Base-by-base conservation (phyloP, 1,140 invertebrate species). In the Apis laboriosa region DNA sequence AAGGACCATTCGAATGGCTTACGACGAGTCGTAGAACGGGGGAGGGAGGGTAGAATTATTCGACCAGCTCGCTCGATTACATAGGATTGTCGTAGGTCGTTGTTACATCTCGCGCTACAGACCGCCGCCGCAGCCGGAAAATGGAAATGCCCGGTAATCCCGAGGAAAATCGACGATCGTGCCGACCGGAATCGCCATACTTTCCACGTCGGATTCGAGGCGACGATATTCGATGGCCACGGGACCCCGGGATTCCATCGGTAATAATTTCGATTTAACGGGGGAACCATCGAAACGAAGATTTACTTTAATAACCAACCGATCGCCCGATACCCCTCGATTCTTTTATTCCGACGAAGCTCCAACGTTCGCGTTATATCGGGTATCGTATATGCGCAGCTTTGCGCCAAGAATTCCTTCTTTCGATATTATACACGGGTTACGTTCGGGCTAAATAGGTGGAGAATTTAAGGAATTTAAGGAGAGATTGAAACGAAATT, bases 1-100 rank as follows among this genome's bases (percentile, higher is more conserved):
- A 91, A 90, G 89, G 87, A 90, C 88, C 90, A 79, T 86, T 84
- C 86, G 88, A 88, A 87, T 86, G 89, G 90, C 83, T 88, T 90
- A 88, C 90, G 84, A 43, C 17, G 67, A 88, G 84, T 83, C 84
- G 83, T 82, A 7, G 34, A 43, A 63, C 61, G n/a, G 61, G 90
- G 85, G 84, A 77, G 87, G 87, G 87, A 80, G 86, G 83, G 77
- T 86, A 84, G 77, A 92, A 90, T 90, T 91, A 91, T 90, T 92
- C 85, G 85, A 80, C 80, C 83, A 24, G 43, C 60, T 55, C 49
- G 60, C 79, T 88, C 84, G 84, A 88, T 88, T 88, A 88, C 83
- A 60, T 75, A 75, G 83, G 66, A 72, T 84, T 88, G 86, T 87
- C 86, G 86, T 80, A 77, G 83, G 86, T 76, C 83, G 51, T 80